phyloP scores from a whole-genome alignment of 1,140 invertebrate species.

The Calephelis virginiensis region DNA sequence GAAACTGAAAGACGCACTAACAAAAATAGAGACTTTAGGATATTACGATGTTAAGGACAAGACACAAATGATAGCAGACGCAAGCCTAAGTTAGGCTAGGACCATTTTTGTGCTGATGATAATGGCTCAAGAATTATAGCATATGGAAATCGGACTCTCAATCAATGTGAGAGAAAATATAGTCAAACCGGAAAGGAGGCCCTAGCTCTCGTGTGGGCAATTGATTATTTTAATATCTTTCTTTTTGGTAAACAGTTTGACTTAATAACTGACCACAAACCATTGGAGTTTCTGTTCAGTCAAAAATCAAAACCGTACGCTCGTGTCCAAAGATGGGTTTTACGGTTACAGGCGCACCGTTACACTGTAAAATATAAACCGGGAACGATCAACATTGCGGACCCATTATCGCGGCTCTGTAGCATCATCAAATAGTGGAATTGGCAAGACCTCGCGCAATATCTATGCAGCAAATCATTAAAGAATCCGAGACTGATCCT shows the following conservation, averaged over 20 bases:
- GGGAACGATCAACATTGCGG: conserved; percentile 37
- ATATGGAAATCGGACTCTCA: conserved; percentile 39
- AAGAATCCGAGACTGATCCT: background rate
- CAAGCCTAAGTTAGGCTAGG: conserved; percentile 60
- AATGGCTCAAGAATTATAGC: conserved; percentile 36
- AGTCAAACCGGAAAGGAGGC: conserved; percentile 45
- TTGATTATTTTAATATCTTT: conserved; percentile 27
- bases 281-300: conserved; percentile 40
- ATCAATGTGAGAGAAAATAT: conserved; percentile 36
- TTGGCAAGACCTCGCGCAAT: conserved; percentile 21
- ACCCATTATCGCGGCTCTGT: conserved; percentile 30
- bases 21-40: conserved; percentile 20
- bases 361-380: conserved; percentile 29
- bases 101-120: conserved; percentile 39
- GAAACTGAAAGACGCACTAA: background rate
- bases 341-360: conserved; percentile 29
- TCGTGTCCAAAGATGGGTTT: conserved; percentile 32
- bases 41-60: conserved; percentile 28
- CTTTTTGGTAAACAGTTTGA: conserved; percentile 44
- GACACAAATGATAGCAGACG: conserved; percentile 60
- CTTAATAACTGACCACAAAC: conserved; percentile 52
- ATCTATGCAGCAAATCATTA: conserved; percentile 23
- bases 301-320: conserved; percentile 40
- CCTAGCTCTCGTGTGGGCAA: conserved; percentile 26
- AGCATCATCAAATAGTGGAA: background rate